Base-by-base conservation (phyloP, 2,888 invertebrate species). In the Diogma glabrata region DNA sequence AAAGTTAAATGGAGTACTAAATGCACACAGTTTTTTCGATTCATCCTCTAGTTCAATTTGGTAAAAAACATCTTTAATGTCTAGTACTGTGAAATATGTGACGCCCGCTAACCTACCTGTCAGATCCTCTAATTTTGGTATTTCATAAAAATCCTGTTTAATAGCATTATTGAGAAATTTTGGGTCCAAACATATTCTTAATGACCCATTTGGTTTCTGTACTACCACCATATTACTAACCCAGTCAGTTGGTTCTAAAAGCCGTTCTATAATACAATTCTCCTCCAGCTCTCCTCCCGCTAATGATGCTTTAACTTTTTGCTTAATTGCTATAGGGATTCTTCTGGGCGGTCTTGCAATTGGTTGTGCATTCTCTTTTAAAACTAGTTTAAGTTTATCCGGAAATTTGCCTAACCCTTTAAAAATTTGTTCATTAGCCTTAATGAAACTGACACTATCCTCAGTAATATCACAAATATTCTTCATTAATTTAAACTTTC, bases 361-460 rank as follows among this genome's bases (percentile, higher is more conserved):
- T 36, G 36, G 10, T 36, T 36, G 36, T 36, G 9, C 36, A 36
- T 36, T 36, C 16, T 36, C 36, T 36, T 36, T 36, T 36, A 36
- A 36, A 36, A 7, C 16, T 36, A 36, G 16, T 36, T 36, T 36
- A 36, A 7, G 7, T 36, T 36, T 36, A 5, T 9, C n/a, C n/a
- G n/a, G n/a, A n/a, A n/a, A n/a, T n/a, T 28, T 3, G 10, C 28
- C 4, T 28, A 28, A 4, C n/a, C 28, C 3, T n/a, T n/a, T n/a
- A n/a, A n/a, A n/a, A n/a, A n/a, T n/a, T n/a, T n/a, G n/a, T 28
- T 12, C 10, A 28, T 28, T 28, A 28, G 28, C 28, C 36, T 12
- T 36, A 12, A 36, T 36, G n/a, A 7, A 36, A 36, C 3, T 36
- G 3, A n/a, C 36, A 36, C 36, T 36, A 36, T 36, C 36, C n/a